Percentiles rank a stretch among this genome's conserved stretches.
Evolutionary conservation across 2,113 vertebrate genomes (phyloP).

Genomic region (Numenius arquata): DNA sequence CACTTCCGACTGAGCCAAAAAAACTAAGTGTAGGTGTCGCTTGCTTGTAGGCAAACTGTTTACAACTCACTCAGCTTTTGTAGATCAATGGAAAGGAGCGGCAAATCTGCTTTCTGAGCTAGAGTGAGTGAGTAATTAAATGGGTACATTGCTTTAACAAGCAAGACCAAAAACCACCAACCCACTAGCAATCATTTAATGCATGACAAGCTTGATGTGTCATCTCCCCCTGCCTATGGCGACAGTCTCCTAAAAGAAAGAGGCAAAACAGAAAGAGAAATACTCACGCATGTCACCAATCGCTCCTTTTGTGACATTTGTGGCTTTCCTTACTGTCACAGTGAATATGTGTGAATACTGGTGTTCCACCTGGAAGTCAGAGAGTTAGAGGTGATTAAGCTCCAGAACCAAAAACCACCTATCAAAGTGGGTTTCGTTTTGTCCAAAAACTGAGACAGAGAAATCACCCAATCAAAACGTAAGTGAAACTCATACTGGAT

Average conservation of each 20-base stretch:
- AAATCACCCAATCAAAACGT: constrained; percentile 15
- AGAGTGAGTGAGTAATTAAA: not conserved
- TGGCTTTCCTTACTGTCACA: constrained; percentile 85
- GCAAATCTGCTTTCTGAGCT: not conserved
- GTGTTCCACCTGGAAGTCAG: constrained; percentile 88
- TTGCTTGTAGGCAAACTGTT: not conserved
- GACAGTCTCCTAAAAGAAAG: not conserved
- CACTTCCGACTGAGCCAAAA: not conserved
- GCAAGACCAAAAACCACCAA: not conserved
- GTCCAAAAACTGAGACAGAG: not conserved
- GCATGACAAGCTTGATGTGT: not conserved
- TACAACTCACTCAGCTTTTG: not conserved
- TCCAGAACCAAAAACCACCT: not conserved
- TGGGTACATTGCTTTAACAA: not conserved
- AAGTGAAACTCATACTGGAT: constrained; percentile 67
- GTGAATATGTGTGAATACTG: constrained; percentile 92
- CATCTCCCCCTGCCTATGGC: not conserved
- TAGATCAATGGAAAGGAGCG: not conserved
- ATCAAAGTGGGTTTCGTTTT: not conserved
- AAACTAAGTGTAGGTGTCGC: not conserved
- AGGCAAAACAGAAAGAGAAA: not conserved
- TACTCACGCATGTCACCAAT: constrained; percentile 95
- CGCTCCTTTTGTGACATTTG: constrained; percentile 93
- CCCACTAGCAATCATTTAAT: not conserved
- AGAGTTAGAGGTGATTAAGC: constrained; percentile 25